Base-by-base conservation (phyloP, 2,888 invertebrate species). In the Drosophila multiciliata region DNA sequence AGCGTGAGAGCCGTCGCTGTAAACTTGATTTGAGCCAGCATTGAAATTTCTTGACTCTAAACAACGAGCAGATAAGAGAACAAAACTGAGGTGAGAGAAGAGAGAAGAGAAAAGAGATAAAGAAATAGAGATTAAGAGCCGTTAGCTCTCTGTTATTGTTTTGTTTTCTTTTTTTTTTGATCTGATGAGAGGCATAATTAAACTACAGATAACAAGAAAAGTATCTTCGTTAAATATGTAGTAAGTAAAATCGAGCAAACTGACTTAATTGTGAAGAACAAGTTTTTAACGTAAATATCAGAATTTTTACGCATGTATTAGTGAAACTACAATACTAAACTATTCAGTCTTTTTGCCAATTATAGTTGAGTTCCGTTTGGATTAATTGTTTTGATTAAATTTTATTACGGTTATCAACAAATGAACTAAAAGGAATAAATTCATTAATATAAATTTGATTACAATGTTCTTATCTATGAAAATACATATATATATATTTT, bases 71-170 rank as follows among this genome's bases (percentile, higher is more conserved):
- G 57, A 42, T 42, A 32, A 32, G 29, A 29, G 26, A 38, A 26
- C 17, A 2, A 7, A n/a, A 11, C n/a, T 11, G 29, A 17, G 40
- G 61, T 15, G 55, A 17, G 15, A 38, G 17, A 52, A 40, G 38
- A 6, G 7, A 53, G 26, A 52, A 23, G 8, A 29, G 7, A 35
- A 23, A 1, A 35, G 12, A 49, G 6, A 42, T 17, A 57, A 23
- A 23, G 17, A 11, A 6, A 12, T 11, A 29, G 49, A 3, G 32
- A 40, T 17, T 53, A 48, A 1, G 33, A 9, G 50, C 12, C 12
- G n/a, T 11, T 20, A n/a, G 33, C 64, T 73, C 78, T 76, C 78
- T 76, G 73, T 76, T 77, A 64, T 75, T 68, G 49, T 75, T 61
- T 8, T 26, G 1, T 29, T 29, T 29, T 29, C 2, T 38, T 23